Evolutionary conservation across 2,888 invertebrate species (phyloP).

Genomic region (Drosophila subquinaria): DNA sequence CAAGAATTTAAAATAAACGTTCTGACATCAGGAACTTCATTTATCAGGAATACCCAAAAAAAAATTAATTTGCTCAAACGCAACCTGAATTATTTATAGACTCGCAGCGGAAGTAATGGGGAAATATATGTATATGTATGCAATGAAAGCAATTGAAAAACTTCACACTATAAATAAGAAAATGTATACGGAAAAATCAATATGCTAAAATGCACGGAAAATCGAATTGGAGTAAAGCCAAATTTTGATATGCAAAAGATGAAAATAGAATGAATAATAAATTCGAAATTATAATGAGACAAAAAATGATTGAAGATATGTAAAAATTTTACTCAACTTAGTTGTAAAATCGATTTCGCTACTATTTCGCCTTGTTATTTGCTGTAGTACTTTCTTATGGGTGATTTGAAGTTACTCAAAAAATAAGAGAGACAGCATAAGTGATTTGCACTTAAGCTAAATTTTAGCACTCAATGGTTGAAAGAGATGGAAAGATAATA

Average conservation of each 20-base stretch:
- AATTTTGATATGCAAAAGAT: neutral
- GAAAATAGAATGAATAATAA: neutral
- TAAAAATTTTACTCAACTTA: neutral
- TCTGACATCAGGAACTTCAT: constrained; percentile 20
- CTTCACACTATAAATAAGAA: constrained; percentile 9
- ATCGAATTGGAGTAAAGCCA: neutral
- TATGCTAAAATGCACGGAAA: constrained; percentile 16
- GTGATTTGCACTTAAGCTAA: neutral
- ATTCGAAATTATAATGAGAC: neutral
- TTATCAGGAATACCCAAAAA: constrained; percentile 25
- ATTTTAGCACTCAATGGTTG: too few relatives aligned
- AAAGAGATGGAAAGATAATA: neutral
- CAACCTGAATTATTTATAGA: constrained; percentile 36
- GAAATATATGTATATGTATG: neutral
- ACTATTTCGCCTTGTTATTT: neutral
- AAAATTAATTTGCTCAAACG: neutral
- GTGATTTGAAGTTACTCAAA: neutral
- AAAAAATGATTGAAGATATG: neutral
- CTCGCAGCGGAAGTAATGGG: neutral
- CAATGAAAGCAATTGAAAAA: constrained; percentile 23
- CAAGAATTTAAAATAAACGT: constrained; percentile 33
- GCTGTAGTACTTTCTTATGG: too few relatives aligned
- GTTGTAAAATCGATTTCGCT: neutral
- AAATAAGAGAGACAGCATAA: neutral
- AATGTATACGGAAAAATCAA: constrained; percentile 41